phyloP scores from a whole-genome alignment of 2,797 vertebrate species.

The Oryzias sinensis region DNA sequence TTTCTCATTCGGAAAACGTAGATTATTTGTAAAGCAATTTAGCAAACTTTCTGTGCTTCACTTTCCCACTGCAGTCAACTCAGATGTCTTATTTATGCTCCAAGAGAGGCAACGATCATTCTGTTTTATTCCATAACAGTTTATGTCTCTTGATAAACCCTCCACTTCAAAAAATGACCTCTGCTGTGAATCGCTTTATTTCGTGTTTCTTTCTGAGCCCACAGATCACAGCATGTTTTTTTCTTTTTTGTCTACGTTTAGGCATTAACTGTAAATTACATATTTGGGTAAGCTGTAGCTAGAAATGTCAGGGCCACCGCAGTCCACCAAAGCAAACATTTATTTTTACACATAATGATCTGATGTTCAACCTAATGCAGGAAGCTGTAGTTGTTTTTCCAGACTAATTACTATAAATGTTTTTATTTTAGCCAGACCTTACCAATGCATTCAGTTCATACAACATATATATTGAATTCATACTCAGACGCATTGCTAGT shows the following conservation, averaged over 20 bases:
- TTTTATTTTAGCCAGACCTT: too few relatives aligned
- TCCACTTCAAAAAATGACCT: constrained; percentile 22
- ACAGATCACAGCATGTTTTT: background rate
- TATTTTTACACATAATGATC: background rate
- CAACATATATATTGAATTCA: too few relatives aligned
- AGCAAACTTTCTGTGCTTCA: too few relatives aligned
- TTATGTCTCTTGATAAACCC: too few relatives aligned
- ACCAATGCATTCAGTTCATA: too few relatives aligned
- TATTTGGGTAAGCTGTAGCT: background rate
- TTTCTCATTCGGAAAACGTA: too few relatives aligned
- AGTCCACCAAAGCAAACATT: background rate
- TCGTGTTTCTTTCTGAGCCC: background rate
- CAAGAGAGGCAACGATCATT: background rate
- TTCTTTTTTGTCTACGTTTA: background rate
- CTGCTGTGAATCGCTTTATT: constrained; percentile 29
- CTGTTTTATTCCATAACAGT: too few relatives aligned
- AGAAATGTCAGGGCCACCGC: background rate
- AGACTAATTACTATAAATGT: too few relatives aligned
- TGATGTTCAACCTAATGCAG: background rate
- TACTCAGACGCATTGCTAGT: too few relatives aligned
- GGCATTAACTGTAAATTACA: background rate
- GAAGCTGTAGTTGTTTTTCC: background rate
- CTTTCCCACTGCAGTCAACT: background rate
- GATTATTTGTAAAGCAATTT: too few relatives aligned
- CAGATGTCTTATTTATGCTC: background rate